Evolutionary conservation across 2,797 vertebrate species (phyloP).

Genomic region (Pantherophis alleghaniensis): DNA sequence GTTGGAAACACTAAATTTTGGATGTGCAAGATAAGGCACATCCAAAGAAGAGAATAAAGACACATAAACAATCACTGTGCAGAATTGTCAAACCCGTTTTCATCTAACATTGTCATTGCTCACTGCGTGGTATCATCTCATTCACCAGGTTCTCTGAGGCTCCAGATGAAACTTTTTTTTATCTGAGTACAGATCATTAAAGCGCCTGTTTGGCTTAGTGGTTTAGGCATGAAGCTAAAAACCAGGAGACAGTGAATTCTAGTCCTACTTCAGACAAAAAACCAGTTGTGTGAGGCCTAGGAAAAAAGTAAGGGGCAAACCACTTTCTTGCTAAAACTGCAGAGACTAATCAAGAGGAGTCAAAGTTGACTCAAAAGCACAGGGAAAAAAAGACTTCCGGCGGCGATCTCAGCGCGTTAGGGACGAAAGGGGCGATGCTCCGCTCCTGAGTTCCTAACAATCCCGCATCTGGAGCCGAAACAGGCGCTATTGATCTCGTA

Average conservation of each 20-base stretch:
- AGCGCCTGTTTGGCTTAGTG: background rate
- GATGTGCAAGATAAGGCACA: background rate
- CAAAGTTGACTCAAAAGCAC: background rate
- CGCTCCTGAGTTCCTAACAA: no score
- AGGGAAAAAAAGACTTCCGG: background rate
- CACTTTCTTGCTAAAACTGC: background rate
- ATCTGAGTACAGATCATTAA: background rate
- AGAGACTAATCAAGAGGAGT: background rate
- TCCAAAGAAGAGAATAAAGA: background rate
- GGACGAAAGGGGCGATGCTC: no score
- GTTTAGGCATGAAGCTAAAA: background rate
- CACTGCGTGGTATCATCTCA: background rate
- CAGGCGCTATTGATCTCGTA: no score
- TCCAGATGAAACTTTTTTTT: background rate
- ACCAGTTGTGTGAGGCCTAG: background rate
- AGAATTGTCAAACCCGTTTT: background rate
- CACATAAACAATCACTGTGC: background rate
- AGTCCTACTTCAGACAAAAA: background rate
- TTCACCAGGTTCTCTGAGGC: background rate
- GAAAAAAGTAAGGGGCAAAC: background rate
- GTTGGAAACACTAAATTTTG: background rate
- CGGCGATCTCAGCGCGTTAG: no score
- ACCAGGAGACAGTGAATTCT: background rate
- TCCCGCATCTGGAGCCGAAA: no score
- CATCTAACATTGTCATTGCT: background rate